Evolutionary conservation across 2,888 invertebrate species (phyloP).

Genomic region (Drosophila aldrichi): DNA sequence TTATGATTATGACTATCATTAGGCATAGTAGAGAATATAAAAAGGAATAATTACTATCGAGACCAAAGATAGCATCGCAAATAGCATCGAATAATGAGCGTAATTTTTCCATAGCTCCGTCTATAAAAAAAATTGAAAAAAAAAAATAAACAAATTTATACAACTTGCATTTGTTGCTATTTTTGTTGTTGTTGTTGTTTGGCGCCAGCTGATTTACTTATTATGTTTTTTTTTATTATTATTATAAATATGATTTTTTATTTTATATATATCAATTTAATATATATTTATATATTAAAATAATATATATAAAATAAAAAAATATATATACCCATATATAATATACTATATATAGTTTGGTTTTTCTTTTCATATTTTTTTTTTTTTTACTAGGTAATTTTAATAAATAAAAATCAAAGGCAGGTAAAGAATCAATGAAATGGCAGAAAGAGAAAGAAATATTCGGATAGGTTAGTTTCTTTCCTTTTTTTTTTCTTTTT

Average conservation of each 20-base stretch:
- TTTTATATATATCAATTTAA: conserved; percentile 14
- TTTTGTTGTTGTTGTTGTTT: conserved; percentile 7
- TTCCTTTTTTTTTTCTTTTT: conserved; percentile 21
- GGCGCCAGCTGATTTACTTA: conserved; percentile 39
- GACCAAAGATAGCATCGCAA: conserved; percentile 80
- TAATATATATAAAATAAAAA: conserved; percentile 5
- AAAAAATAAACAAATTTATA: conserved; percentile 75
- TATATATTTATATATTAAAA: neutral
- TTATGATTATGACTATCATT: conserved; percentile 67
- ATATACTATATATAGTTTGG: conserved; percentile 36
- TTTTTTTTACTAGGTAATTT: conserved; percentile 5
- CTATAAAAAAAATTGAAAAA: conserved; percentile 72
- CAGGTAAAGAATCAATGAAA: conserved; percentile 23
- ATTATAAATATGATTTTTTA: conserved; percentile 8
- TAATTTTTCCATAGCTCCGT: conserved; percentile 80
- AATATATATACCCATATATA: conserved; percentile 10
- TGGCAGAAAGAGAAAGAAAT: conserved; percentile 15
- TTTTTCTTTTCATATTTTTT: conserved; percentile 59
- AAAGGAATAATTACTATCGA: conserved; percentile 80
- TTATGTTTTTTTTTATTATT: conserved; percentile 25
- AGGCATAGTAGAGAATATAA: conserved; percentile 75
- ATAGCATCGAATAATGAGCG: conserved; percentile 81
- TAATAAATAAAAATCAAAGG: conserved; percentile 50
- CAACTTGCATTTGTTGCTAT: conserved; percentile 57
- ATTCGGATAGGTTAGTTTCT: conserved; percentile 18